Evolutionary conservation across 2,797 vertebrate genomes (phyloP).

Genomic region (Acomys russatus): DNA sequence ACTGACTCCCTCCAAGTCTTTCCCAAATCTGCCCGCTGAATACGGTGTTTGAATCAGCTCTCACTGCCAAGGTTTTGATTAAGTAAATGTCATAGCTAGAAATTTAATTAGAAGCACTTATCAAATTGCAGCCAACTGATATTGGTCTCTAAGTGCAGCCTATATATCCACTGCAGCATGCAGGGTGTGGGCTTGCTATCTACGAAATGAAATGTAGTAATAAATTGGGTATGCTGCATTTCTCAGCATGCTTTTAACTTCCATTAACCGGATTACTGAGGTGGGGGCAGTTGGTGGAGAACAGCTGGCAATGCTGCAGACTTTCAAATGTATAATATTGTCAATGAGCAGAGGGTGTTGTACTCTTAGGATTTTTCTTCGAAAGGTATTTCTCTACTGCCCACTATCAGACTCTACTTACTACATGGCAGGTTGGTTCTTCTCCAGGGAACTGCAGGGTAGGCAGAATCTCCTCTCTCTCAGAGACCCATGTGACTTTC

Average conservation of each 20-base stretch:
- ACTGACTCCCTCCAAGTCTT: background rate
- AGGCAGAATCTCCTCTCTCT: slow-evolving; percentile 37
- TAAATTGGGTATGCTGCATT: slow-evolving; percentile 82
- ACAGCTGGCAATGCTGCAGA: slow-evolving; percentile 77
- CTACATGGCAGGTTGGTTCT: background rate
- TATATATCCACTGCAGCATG: slow-evolving; percentile 69
- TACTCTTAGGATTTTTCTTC: slow-evolving; percentile 14
- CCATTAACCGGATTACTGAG: slow-evolving; percentile 88
- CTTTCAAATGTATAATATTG: slow-evolving; percentile 72
- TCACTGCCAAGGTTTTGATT: slow-evolving; percentile 81
- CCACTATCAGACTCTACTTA: background rate
- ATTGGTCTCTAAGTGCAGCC: slow-evolving; percentile 77
- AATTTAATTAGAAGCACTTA: slow-evolving; percentile 82
- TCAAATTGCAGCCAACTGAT: slow-evolving; percentile 73
- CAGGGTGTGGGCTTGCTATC: background rate
- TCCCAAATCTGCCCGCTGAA: slow-evolving; percentile 40
- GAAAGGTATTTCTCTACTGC: background rate
- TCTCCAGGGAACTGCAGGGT: slow-evolving; percentile 32
- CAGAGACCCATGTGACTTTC: background rate
- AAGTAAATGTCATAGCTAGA: slow-evolving; percentile 81
- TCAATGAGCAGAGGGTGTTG: slow-evolving; percentile 45
- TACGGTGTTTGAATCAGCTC: slow-evolving; percentile 64
- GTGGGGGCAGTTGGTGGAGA: background rate
- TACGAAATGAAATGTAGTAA: slow-evolving; percentile 84
- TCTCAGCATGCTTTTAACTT: slow-evolving; percentile 83